phyloP scores from a whole-genome alignment of 1,140 invertebrate genomes.

The Phortica variegata region DNA sequence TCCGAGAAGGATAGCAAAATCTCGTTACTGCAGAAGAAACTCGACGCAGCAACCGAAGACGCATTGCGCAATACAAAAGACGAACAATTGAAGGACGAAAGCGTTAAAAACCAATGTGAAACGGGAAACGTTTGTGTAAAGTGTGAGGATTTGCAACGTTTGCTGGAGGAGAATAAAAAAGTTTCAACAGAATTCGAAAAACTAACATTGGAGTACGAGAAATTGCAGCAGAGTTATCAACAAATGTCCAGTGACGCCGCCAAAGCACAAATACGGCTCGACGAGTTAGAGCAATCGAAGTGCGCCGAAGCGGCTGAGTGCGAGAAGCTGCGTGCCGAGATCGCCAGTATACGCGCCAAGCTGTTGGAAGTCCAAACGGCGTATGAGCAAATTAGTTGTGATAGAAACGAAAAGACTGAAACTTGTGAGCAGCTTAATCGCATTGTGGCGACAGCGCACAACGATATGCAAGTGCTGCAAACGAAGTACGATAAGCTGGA shows the following conservation, averaged over 20 bases:
- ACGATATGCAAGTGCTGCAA: constrained; percentile 21
- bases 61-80: constrained; percentile 28
- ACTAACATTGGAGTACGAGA: constrained; percentile 5
- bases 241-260: constrained; percentile 1
- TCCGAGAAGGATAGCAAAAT: constrained; percentile 34
- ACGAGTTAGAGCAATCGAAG: neutral
- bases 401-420: constrained; percentile 17
- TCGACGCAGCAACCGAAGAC: constrained; percentile 17
- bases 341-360: constrained; percentile 15
- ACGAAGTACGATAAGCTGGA: constrained; percentile 22
- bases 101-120: constrained; percentile 21
- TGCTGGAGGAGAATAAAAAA: constrained; percentile 21
- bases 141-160: constrained; percentile 26
- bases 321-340: constrained; percentile 26
- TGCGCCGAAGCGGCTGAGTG: constrained; percentile 13
- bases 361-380: constrained; percentile 23
- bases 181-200: constrained; percentile 6
- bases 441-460: constrained; percentile 13
- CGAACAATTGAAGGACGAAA: constrained; percentile 26
- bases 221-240: constrained; percentile 1
- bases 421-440: constrained; percentile 19
- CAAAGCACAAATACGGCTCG: neutral
- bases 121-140: constrained; percentile 31
- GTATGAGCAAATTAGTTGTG: constrained; percentile 14
- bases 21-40: constrained; percentile 12